phyloP scores from a whole-genome alignment of 2,113 vertebrate species.

The Grantiella picta region DNA sequence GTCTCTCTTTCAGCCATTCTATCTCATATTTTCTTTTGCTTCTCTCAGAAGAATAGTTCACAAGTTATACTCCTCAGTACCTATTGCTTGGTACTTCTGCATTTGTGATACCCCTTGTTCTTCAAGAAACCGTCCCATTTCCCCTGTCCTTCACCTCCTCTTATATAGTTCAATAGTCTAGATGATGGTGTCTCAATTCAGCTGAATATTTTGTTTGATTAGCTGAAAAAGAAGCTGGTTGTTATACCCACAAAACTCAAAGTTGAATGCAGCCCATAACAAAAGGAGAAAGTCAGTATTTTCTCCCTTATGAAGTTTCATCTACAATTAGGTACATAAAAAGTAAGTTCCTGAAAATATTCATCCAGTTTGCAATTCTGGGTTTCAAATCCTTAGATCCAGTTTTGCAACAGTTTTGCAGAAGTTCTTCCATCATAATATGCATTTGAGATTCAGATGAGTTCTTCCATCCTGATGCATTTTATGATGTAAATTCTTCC shows the following conservation, averaged over 20 bases:
- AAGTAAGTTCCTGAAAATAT: not conserved
- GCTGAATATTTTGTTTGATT: not conserved
- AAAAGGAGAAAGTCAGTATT: not conserved
- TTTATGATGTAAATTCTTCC: not conserved
- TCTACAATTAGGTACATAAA: not conserved
- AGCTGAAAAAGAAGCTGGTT: not conserved
- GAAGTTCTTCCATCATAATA: not conserved
- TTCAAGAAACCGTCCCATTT: not conserved
- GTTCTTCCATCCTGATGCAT: not conserved
- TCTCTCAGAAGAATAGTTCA: not conserved
- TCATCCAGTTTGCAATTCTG: not conserved
- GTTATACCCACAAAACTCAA: not conserved
- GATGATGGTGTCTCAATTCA: not conserved
- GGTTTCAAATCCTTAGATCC: not conserved
- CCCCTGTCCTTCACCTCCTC: not conserved
- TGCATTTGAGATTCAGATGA: not conserved
- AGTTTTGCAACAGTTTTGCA: not conserved
- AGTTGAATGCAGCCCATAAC: not conserved
- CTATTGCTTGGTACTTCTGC: not conserved
- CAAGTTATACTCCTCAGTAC: not conserved
- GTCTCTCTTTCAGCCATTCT: not conserved
- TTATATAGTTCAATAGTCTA: not conserved
- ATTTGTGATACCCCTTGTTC: not conserved
- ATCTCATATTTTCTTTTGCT: not conserved
- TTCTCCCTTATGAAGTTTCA: not conserved